Evolutionary conservation across 2,113 vertebrate genomes (phyloP).

Genomic region (Drymodes brunneopygia): DNA sequence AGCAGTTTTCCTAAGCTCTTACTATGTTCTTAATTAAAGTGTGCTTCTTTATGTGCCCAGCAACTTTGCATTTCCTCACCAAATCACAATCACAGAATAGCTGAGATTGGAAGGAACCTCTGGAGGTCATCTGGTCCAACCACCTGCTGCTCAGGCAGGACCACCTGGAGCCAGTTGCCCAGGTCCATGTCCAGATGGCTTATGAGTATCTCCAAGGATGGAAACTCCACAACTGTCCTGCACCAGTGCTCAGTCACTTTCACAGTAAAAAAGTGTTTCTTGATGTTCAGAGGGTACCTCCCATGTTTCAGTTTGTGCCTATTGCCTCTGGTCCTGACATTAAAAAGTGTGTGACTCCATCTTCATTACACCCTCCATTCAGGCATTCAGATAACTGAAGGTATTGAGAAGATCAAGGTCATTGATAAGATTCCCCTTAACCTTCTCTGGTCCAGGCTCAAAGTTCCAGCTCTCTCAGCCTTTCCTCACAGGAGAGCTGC

Average conservation of each 20-base stretch:
- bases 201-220: not conserved
- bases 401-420: not conserved
- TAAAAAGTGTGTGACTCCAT: not conserved
- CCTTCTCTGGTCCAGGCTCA: not conserved
- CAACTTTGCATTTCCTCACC: not conserved
- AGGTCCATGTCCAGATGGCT: not conserved
- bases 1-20: not conserved
- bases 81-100: not conserved
- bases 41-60: not conserved
- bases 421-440: not conserved
- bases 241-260: not conserved
- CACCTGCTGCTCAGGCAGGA: not conserved
- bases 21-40: not conserved
- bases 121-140: not conserved
- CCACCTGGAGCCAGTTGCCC: not conserved
- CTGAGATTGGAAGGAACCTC: not conserved
- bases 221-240: not conserved
- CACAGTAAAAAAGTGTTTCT: not conserved
- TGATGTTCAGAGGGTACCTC: not conserved
- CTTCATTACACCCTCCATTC: not conserved
- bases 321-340: not conserved
- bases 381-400: not conserved
- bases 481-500: not conserved
- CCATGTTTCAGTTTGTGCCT: not conserved
- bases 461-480: not conserved